Evolutionary conservation across 1,140 invertebrate species (phyloP).

Genomic region (Ctenoplectra terminalis): DNA sequence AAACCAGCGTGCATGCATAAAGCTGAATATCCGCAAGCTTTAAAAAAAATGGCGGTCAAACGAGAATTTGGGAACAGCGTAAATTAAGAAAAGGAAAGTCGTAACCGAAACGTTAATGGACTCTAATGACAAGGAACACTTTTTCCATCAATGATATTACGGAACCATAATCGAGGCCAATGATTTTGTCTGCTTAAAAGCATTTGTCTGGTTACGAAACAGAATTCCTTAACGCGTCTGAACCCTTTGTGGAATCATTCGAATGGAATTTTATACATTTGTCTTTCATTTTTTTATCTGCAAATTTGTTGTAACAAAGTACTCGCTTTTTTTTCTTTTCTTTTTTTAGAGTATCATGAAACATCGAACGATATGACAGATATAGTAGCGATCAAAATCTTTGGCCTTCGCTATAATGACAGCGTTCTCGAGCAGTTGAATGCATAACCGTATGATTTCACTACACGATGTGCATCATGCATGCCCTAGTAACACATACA

Average conservation of each 20-base stretch:
- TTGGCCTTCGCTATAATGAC: not conserved
- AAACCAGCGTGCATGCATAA: too few relatives aligned
- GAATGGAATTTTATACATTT: not conserved
- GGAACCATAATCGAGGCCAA: not conserved
- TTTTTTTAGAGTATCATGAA: not conserved
- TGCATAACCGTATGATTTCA: not conserved
- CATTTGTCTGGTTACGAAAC: not conserved
- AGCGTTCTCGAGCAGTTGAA: not conserved
- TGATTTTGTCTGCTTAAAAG: not conserved
- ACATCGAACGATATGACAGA: too few relatives aligned
- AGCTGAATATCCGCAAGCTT: too few relatives aligned
- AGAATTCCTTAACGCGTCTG: not conserved
- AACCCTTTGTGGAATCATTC: not conserved
- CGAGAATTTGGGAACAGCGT: too few relatives aligned
- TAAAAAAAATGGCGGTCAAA: too few relatives aligned
- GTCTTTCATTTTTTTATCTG: not conserved
- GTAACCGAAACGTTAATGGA: constrained; percentile 12
- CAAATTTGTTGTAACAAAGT: not conserved
- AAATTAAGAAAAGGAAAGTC: not conserved
- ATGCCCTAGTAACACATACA: constrained; percentile 15
- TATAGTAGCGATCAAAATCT: not conserved
- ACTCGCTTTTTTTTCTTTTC: not conserved
- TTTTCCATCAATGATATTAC: constrained; percentile 1
- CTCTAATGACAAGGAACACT: not conserved
- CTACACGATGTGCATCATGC: constrained; percentile 9